Evolutionary conservation across 2,113 vertebrate species (phyloP).

Genomic region (Talpa occidentalis): DNA sequence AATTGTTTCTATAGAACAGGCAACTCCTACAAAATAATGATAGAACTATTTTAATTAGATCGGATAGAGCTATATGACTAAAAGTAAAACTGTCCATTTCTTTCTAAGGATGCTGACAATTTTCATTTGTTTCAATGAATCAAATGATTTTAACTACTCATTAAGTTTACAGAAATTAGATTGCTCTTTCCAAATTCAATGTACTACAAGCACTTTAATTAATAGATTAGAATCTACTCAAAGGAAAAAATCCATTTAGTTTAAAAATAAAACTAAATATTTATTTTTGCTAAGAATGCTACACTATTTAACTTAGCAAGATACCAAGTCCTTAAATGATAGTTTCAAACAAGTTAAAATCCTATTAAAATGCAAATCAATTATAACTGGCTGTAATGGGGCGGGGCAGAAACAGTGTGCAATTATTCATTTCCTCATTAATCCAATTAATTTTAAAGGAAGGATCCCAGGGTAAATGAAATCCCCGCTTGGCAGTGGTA

Average conservation of each 20-base stretch:
- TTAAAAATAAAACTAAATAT: slow-evolving; percentile 51
- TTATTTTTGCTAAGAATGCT: slow-evolving; percentile 50
- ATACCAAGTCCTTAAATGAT: neutral
- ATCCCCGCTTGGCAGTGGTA: neutral
- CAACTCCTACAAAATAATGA: neutral
- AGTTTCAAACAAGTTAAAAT: slow-evolving; percentile 16
- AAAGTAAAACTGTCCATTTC: neutral
- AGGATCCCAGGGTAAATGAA: neutral
- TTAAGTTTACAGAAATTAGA: slow-evolving; percentile 5
- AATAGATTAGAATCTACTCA: slow-evolving; percentile 33
- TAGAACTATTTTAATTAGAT: neutral
- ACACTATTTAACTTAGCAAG: slow-evolving; percentile 46
- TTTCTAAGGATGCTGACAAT: slow-evolving; percentile 12
- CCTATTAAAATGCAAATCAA: slow-evolving; percentile 26
- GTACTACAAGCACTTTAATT: neutral
- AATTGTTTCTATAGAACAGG: neutral
- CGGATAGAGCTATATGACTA: neutral
- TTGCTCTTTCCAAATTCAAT: slow-evolving; percentile 54
- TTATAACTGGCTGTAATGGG: neutral
- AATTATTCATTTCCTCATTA: neutral
- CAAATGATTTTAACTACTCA: slow-evolving; percentile 22
- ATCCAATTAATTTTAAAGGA: neutral
- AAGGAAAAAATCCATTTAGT: slow-evolving; percentile 17
- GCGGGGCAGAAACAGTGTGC: neutral
- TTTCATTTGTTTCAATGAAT: neutral